Evolutionary conservation across 2,113 vertebrate species (phyloP), one percentile per base, ranked within the genome.

Genomic region (Puntigrus tetrazona): DNA sequence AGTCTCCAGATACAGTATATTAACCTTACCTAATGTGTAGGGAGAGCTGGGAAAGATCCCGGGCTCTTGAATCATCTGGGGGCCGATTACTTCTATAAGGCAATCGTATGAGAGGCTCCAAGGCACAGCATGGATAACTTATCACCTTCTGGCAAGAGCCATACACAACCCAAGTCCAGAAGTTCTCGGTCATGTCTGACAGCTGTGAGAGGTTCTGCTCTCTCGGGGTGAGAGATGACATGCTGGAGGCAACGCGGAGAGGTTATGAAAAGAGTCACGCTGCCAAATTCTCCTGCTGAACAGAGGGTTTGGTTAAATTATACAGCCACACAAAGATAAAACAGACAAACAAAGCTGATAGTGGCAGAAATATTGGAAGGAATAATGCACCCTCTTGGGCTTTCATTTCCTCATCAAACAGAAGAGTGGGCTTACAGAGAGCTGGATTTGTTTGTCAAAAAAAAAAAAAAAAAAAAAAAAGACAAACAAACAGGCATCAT

Each of bases 341-440:
- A 63, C 27, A 74, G 52, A 52, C 43, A 84, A 72, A 76, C 63
- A 81, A 50, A 52, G 57, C 59, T 5, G 29, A 61, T 13, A 45
- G 43, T 22, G 63, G 63, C 63, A 75, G 34, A 81, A 11, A 79
- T 83, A 47, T 43, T 61, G 84, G 4, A 22, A 0, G 41, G 45
- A 47, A 45, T 83, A 85, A 75, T 67, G 27, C 14, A 69, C 16
- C 27, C 87, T 45, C 34, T 52, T 18, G 14, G 31, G 31, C 73
- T 82, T 78, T 83, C 61, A 82, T 78, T 82, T 86, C 36, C 73
- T 81, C 85, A 82, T 82, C 73, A 86, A 77, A 86, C 72, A 70
- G 57, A 81, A 70, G 14, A 74, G 45, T 29, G 7, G 61, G 67
- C 78, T 81, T 41, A 43, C 16, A 6, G 43, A 52, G 70, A 57